These are phyloP conservation scores for Lasioglossum albipes DNA, from an alignment of 1,140 invertebrate genomes.

Conservation along the genomic window DNA sequence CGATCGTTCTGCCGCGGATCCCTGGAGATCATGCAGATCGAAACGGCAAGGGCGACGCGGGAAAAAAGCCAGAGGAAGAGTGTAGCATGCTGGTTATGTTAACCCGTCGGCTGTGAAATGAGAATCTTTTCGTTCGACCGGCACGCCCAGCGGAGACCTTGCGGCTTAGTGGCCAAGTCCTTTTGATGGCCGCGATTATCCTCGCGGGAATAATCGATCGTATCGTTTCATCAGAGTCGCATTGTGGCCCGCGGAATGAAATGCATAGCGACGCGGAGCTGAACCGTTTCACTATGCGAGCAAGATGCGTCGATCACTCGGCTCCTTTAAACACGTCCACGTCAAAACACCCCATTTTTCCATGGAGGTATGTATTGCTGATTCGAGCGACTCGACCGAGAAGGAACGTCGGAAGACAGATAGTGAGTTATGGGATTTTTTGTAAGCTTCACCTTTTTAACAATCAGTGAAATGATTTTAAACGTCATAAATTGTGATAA, in stretches of 20 bases:
- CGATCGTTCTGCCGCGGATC: not conserved
- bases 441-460: too few relatives aligned
- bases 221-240: constrained; percentile 53
- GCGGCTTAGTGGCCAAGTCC: not conserved
- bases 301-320: too few relatives aligned
- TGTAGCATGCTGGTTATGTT: not conserved
- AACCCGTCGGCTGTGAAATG: constrained; percentile 8
- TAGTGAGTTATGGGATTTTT: too few relatives aligned
- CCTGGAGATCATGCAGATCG: not conserved
- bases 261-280: constrained; percentile 23
- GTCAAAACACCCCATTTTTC: too few relatives aligned
- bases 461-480: too few relatives aligned
- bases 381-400: too few relatives aligned
- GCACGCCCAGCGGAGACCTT: constrained; percentile 34
- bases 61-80: not conserved
- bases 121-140: constrained; percentile 24
- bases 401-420: too few relatives aligned
- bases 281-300: too few relatives aligned
- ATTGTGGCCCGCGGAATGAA: constrained; percentile 37
- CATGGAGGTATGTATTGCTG: too few relatives aligned
- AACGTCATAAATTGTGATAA: too few relatives aligned
- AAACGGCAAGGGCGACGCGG: not conserved
- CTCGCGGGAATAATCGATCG: constrained; percentile 54
- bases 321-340: too few relatives aligned
- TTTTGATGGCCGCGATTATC: constrained; percentile 48